Evolutionary conservation across 2,113 vertebrate species (phyloP), one percentile per base, ranked within the genome.

Genomic region (Dermatemys mawii): DNA sequence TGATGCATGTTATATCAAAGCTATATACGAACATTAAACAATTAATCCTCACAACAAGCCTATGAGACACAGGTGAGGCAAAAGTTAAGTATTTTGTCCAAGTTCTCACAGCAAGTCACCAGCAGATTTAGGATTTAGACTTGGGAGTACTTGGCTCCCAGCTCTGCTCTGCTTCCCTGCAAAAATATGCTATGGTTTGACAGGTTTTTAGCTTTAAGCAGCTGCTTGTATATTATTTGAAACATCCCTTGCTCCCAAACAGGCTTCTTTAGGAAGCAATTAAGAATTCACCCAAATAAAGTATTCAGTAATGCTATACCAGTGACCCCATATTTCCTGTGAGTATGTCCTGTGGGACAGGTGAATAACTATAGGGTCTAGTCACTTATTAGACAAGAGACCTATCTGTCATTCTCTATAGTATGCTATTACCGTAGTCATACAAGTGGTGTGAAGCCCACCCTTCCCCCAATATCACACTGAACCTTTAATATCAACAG

Each of bases 11-110:
- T 88, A 70, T 82, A 94, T 94, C 93, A 93, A 92, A 92, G 80
- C 86, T 94, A 76, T 83, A 82, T 78, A 95, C 80, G 95, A 90
- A 96, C 90, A 94, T 94, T 95, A 93, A 95, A 92, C 93, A 95
- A 96, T 93, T 95, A 89, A 95, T 90, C 86, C 54, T 90, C 38
- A 26, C 32, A 94, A 93, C 55, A 91, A 85, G 44, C 1, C 11
- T 92, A 0, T 0, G 87, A 87, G 83, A 80, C 6, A 7, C 14
- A 38, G 35, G 51, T 85, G 79, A 93, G 32, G 7, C 57, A 84
- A 67, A 50, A 49, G 83, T 81, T 79, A 53, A 86, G 57, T 9
- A 90, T 38, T 57, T 86, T 21, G 38, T n/a, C 48, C 63, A 4
- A 1, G 0, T 87, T 86, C 53, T 38, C 78, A 85, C 57, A 83